Conservation (phyloP, 2,888 invertebrate species). For the Cantharis nigra region DNA sequence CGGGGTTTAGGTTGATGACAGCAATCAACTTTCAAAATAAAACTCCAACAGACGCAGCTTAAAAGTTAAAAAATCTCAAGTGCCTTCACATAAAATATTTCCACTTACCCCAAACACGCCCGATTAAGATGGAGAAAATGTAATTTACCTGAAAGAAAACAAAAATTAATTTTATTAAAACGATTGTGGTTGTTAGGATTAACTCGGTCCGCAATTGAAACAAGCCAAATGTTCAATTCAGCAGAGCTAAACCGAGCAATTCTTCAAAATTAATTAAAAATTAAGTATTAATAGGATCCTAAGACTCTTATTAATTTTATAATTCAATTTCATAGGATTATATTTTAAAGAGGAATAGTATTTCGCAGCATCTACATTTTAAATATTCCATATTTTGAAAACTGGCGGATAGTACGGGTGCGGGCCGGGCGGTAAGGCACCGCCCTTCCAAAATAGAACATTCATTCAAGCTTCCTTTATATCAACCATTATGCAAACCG, state of each 20-base stretch:
- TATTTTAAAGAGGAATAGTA: too few species aligned
- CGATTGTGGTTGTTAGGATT: too few species aligned
- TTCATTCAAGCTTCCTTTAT: too few species aligned
- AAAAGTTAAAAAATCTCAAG: background rate
- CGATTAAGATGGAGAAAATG: background rate
- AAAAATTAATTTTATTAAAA: background rate
- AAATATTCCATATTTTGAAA: too few species aligned
- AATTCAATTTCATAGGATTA: background rate
- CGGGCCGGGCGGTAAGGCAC: too few species aligned
- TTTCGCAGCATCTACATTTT: too few species aligned
- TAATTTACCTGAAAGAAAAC: conserved; percentile 21
- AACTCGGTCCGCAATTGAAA: too few species aligned
- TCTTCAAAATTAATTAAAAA: background rate
- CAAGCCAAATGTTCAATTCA: background rate
- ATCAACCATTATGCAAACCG: too few species aligned
- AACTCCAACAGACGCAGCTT: background rate
- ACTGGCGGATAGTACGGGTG: too few species aligned
- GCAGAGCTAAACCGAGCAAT: background rate
- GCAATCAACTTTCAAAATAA: background rate
- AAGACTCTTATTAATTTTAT: background rate
- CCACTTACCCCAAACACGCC: conserved; percentile 7
- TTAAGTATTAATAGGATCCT: background rate
- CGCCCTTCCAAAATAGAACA: too few species aligned
- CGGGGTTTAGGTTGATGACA: background rate
- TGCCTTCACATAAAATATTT: background rate